A percentile compares a stretch with the other conserved stretches of the same genome.
Conservation (phyloP, 2,888 invertebrate species). For the Zonitis immaculata region DNA sequence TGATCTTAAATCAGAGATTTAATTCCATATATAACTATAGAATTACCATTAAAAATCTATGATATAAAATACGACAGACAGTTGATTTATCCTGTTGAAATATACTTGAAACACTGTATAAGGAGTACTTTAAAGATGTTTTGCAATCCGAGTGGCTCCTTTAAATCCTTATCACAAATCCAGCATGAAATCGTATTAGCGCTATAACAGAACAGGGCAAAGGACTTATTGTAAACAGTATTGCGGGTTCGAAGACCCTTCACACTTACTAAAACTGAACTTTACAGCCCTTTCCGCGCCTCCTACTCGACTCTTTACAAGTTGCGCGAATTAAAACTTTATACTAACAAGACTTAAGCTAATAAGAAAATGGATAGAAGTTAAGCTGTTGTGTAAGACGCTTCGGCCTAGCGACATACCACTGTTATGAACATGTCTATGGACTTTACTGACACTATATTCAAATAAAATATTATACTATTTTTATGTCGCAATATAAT, state of each 20-base stretch:
- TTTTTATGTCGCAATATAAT: no score
- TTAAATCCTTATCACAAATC: slow-evolving; percentile 62
- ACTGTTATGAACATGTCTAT: slow-evolving; percentile 29
- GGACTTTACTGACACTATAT: slow-evolving; percentile 20
- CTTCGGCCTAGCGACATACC: slow-evolving; percentile 35
- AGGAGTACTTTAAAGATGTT: slow-evolving; percentile 19
- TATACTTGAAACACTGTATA: slow-evolving; percentile 17
- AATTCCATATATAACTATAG: slow-evolving; percentile 7
- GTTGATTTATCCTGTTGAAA: slow-evolving; percentile 2
- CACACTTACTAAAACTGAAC: slow-evolving; percentile 46
- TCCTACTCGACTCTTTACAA: slow-evolving; percentile 50
- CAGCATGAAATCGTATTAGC: slow-evolving; percentile 64
- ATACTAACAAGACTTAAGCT: slow-evolving; percentile 57
- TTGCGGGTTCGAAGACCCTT: slow-evolving; percentile 49
- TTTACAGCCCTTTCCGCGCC: slow-evolving; percentile 41
- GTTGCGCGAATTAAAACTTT: slow-evolving; percentile 61
- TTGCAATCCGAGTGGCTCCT: slow-evolving; percentile 44
- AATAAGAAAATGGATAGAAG: slow-evolving; percentile 50
- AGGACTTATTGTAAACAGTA: slow-evolving; percentile 50
- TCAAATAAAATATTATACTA: no score
- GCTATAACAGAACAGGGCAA: slow-evolving; percentile 45
- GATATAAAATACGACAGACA: not conserved
- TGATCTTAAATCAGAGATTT: slow-evolving; percentile 9
- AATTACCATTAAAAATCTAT: slow-evolving; percentile 1
- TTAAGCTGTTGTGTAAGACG: slow-evolving; percentile 50